These are phyloP conservation scores for Papilio elwesi DNA, from an alignment of 2,888 invertebrate genomes.

Conservation along the genomic window DNA sequence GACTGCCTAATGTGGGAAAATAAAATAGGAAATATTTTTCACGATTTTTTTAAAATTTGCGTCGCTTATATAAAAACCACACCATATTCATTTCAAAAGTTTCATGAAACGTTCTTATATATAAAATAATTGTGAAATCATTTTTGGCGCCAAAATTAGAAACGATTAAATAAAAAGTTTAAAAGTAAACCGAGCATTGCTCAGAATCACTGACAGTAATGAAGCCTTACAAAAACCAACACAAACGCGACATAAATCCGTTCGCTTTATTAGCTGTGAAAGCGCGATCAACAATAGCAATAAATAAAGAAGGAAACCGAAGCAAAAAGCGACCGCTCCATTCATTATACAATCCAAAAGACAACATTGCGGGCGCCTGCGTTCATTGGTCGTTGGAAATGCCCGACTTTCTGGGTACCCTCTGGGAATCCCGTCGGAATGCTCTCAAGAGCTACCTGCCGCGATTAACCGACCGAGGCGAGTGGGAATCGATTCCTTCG, in stretches of 20 bases:
- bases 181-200: constrained; percentile 14
- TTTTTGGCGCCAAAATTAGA: constrained; percentile 3
- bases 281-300: constrained; percentile 37
- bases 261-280: constrained; percentile 38
- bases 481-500: constrained; percentile 51
- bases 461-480: constrained; percentile 53
- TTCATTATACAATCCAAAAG: constrained; percentile 46
- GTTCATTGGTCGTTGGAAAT: constrained; percentile 65
- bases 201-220: constrained; percentile 23
- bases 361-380: constrained; percentile 50
- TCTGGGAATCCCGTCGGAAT: constrained; percentile 60
- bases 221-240: constrained; percentile 24
- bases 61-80: no score
- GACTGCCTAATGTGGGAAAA: no score
- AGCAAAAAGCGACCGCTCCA: constrained; percentile 36
- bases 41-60: no score
- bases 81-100: no score
- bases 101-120: no score
- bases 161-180: constrained; percentile 9
- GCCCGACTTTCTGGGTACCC: constrained; percentile 53
- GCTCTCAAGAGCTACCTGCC: constrained; percentile 55
- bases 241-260: constrained; percentile 36
- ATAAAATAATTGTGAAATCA: not conserved
- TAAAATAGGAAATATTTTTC: no score
- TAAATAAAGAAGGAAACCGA: constrained; percentile 36